Base-by-base conservation (phyloP, 1,140 invertebrate genomes). In the Ceratina calcarata region DNA sequence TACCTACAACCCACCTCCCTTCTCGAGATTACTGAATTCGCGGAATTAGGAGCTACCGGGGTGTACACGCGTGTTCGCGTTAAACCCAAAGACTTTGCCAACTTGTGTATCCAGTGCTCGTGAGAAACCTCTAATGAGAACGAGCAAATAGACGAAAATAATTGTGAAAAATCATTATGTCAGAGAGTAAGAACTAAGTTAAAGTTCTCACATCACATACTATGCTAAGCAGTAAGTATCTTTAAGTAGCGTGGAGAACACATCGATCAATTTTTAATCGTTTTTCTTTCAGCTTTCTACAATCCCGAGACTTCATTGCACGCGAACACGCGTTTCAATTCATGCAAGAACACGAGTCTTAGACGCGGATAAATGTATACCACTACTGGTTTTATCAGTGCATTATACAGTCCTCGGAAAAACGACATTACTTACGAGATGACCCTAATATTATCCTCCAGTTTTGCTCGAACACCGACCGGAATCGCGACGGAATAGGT, bases 11-110 rank as follows among this genome's bases (percentile, higher is more conserved):
- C 8, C 37, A 10, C 37, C 37, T 45, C 37, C 37, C 37, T 45
- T 32, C 65, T 62, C 45, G 74, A 80, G 80, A 85, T 85, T 79
- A 82, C 62, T 73, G 80, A 60, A 80, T 80, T 77, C 77, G n/a
- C 64, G 69, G 73, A 86, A 86, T 86, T 82, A 76, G 72, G 51
- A 62, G 51, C 27, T 58, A 45, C 8, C 20, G 7, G 22, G 68
- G 74, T 53, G 53, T 71, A 70, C 73, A 72, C 75, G 70, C 74
- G 60, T 70, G 74, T 79, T 74, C 51, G 51, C n/a, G 75, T 67
- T 32, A 32, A 45, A 51, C 45, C 15, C 37, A 18, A 57, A 22
- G 75, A 66, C 75, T 82, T 85, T 66, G 83, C 75, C 61, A 49
- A 53, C 71, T 78, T 10, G 84, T 71, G 85, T 75, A 85, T 79